These are phyloP conservation scores for Pygoscelis antarcticus DNA, from an alignment of 2,113 vertebrate species.

Conservation along the genomic window DNA sequence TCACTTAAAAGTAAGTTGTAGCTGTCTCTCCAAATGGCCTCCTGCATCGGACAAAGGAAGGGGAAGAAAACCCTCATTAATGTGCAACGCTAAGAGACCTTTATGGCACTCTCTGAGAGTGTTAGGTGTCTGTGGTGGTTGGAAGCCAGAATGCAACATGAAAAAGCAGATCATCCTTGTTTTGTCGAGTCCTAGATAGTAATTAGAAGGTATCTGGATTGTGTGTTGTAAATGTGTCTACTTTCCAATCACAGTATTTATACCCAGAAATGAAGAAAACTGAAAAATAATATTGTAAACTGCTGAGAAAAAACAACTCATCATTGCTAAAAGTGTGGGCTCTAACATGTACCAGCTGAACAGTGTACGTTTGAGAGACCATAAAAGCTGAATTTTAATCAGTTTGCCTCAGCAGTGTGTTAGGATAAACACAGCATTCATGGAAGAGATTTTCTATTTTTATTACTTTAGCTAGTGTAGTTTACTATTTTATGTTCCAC, in stretches of 20 bases:
- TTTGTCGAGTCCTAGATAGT: not conserved
- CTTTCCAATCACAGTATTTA: not conserved
- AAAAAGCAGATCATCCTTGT: not conserved
- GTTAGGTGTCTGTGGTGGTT: not conserved
- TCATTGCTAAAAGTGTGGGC: not conserved
- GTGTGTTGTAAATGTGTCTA: not conserved
- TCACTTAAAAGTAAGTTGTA: not conserved
- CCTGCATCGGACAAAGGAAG: not conserved
- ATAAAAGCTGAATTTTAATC: not conserved
- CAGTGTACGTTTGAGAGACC: not conserved
- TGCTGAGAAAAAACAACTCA: not conserved
- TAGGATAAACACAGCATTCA: not conserved
- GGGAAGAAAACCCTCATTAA: not conserved
- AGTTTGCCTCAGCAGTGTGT: not conserved
- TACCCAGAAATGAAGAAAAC: not conserved
- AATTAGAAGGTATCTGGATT: not conserved
- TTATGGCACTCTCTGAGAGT: rapidly evolving
- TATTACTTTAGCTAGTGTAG: not conserved
- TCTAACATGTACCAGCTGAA: not conserved
- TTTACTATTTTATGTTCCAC: not conserved
- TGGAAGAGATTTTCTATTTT: not conserved
- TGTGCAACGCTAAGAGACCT: not conserved
- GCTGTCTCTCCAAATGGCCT: not conserved
- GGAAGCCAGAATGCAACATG: not conserved
- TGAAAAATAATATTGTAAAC: not conserved